Evolutionary conservation across 2,113 vertebrate genomes (phyloP).

Genomic region (Neodon shergylaensis): DNA sequence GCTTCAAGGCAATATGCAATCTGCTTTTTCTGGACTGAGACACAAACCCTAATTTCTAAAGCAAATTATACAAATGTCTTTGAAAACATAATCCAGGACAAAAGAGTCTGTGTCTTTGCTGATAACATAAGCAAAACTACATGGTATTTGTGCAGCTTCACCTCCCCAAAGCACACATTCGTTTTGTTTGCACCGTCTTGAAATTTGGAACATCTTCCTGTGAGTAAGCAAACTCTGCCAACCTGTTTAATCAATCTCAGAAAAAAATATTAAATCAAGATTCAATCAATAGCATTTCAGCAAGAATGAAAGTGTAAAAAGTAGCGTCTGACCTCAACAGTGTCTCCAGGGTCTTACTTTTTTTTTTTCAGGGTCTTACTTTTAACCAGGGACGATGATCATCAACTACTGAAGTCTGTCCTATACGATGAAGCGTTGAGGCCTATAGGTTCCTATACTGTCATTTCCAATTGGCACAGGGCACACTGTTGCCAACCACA

Average conservation of each 20-base stretch:
- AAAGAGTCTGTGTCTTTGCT: neutral
- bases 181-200: neutral
- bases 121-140: neutral
- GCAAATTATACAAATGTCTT: neutral
- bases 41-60: conserved; percentile 12
- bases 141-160: neutral
- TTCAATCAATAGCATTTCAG: neutral
- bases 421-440: neutral
- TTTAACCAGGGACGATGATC: neutral
- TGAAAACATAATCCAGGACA: conserved; percentile 14
- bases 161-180: neutral
- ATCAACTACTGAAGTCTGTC: neutral
- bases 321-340: neutral
- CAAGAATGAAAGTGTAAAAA: neutral
- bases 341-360: neutral
- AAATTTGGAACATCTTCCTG: neutral
- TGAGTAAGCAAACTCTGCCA: neutral
- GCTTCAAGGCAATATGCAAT: neutral
- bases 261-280: neutral
- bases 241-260: neutral
- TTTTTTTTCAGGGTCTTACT: neutral
- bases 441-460: neutral
- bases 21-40: neutral
- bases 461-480: neutral
- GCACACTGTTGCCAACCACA: neutral